phyloP scores from a whole-genome alignment of 2,113 vertebrate species.

The Nothocercus julius region DNA sequence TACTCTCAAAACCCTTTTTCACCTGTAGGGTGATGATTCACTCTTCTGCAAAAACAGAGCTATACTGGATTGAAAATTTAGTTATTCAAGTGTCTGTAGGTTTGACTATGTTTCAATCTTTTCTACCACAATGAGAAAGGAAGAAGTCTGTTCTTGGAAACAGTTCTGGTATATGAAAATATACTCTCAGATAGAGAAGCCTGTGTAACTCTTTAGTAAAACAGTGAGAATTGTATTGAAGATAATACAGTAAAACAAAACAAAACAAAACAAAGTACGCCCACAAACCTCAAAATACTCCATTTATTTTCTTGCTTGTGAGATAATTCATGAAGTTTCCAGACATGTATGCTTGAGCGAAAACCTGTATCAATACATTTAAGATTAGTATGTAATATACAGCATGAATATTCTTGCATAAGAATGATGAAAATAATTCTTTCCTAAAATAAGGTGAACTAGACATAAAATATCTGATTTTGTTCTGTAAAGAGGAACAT shows the following conservation, averaged over 20 bases:
- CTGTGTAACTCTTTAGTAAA: background rate
- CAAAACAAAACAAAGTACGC: background rate
- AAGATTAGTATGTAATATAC: background rate
- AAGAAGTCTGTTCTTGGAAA: background rate
- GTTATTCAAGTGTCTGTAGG: background rate
- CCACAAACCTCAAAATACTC: background rate
- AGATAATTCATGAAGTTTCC: background rate
- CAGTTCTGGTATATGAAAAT: background rate
- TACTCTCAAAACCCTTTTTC: background rate
- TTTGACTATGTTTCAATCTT: background rate
- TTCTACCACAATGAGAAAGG: background rate
- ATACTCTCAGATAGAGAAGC: background rate
- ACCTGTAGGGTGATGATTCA: accelerated
- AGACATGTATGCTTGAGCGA: background rate
- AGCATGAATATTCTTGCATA: background rate
- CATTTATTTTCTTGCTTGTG: background rate
- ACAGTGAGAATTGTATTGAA: background rate
- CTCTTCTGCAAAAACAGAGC: background rate
- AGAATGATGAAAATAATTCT: background rate
- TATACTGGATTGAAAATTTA: background rate
- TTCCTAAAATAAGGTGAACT: background rate
- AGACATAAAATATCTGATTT: background rate
- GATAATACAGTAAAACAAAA: background rate
- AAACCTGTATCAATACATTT: background rate
- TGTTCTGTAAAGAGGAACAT: background rate